phyloP scores from a whole-genome alignment of 1,140 invertebrate genomes.

The Asbolus verrucosus region DNA sequence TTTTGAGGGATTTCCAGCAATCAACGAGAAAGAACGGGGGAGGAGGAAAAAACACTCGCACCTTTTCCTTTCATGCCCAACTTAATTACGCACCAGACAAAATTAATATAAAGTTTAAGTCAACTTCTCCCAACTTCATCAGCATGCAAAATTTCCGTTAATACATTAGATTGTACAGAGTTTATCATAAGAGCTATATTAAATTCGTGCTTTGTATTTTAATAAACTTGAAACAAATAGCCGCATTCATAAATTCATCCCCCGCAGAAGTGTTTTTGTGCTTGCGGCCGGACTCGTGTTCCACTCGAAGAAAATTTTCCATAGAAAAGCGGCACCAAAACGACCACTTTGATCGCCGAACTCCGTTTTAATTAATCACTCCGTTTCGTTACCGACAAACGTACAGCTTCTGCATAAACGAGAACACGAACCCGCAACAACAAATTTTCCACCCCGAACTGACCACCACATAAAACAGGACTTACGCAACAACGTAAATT shows the following conservation, averaged over 20 bases:
- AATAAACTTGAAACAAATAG: conserved; percentile 31
- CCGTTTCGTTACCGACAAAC: conserved; percentile 24
- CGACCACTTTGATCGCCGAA: conserved; percentile 19
- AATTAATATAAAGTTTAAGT: conserved; percentile 39
- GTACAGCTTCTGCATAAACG: conserved; percentile 29
- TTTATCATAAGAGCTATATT: conserved; percentile 33
- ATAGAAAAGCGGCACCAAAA: neutral
- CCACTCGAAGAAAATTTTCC: conserved; percentile 11
- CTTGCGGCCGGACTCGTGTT: neutral
- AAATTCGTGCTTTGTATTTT: conserved; percentile 38
- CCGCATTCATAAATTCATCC: conserved; percentile 21
- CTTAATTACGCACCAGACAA: conserved; percentile 37
- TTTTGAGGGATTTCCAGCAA: conserved; percentile 19
- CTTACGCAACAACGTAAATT: neutral
- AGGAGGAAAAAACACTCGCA: neutral
- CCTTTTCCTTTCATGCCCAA: conserved; percentile 16
- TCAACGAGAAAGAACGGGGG: neutral
- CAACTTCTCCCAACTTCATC: conserved; percentile 35
- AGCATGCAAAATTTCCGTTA: conserved; percentile 36
- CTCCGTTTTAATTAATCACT: conserved; percentile 35
- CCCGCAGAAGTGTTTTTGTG: neutral
- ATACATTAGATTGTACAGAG: conserved; percentile 32
- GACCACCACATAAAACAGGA: conserved; percentile 14
- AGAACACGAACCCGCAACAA: conserved; percentile 23
- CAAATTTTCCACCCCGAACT: conserved; percentile 17